Evolutionary conservation across 2,888 invertebrate genomes (phyloP).

Genomic region (Idaea biselata): DNA sequence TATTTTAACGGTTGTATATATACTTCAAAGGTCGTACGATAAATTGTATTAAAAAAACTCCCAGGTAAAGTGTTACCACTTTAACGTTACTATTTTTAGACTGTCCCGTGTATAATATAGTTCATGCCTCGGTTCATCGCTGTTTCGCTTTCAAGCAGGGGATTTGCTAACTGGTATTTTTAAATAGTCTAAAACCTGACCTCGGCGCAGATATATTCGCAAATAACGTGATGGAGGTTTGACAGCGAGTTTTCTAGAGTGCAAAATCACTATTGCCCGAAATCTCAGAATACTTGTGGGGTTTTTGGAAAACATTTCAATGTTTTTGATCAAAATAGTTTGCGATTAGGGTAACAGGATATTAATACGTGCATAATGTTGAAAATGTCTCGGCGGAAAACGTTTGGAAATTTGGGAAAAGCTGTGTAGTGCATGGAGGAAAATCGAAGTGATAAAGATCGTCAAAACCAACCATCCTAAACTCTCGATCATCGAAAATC

Average conservation of each 20-base stretch:
- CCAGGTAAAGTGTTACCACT: too few species aligned
- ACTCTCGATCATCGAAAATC: too few species aligned
- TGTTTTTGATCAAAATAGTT: too few species aligned
- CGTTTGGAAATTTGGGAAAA: too few species aligned
- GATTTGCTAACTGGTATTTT: not conserved
- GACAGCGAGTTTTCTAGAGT: constrained; percentile 19
- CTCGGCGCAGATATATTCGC: constrained; percentile 9
- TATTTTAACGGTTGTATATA: not conserved
- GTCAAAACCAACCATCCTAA: too few species aligned
- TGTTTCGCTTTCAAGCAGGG: not conserved
- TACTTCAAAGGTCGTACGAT: not conserved
- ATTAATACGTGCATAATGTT: too few species aligned
- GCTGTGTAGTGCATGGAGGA: too few species aligned
- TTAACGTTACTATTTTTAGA: not conserved
- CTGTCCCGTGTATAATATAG: not conserved
- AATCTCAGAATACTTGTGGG: constrained; percentile 10
- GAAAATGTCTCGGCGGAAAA: too few species aligned
- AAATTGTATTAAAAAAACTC: too few species aligned
- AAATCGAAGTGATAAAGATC: too few species aligned
- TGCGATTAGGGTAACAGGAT: too few species aligned
- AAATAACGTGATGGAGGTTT: constrained; percentile 26
- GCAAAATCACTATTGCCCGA: constrained; percentile 19
- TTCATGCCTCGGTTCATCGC: not conserved
- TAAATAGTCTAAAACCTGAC: not conserved
- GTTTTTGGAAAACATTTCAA: constrained; percentile 5